Conservation (phyloP, 1,140 invertebrate species). For the Pinna nobilis region DNA sequence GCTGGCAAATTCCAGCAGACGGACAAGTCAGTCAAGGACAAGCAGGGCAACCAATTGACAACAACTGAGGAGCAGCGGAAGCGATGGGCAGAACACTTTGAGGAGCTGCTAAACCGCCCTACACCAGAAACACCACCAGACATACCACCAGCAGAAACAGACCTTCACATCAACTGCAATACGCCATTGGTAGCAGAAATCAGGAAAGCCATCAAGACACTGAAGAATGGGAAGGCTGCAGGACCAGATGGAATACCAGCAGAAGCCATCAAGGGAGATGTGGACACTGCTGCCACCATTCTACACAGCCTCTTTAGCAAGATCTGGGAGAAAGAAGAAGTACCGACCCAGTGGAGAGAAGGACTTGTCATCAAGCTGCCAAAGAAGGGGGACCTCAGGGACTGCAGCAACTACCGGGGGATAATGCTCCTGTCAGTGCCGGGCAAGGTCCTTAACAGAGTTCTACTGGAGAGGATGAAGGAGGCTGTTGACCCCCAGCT, state of each 20-base stretch:
- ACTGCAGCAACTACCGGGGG: slow-evolving; percentile 10
- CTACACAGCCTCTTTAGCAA: too few species aligned
- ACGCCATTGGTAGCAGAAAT: slow-evolving; percentile 11
- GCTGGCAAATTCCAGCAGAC: neutral
- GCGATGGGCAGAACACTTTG: slow-evolving; percentile 47
- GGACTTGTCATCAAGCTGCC: slow-evolving; percentile 28
- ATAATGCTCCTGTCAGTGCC: slow-evolving; percentile 1
- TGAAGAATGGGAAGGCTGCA: slow-evolving; percentile 20
- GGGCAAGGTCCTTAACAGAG: slow-evolving; percentile 12
- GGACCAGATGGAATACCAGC: slow-evolving; percentile 34
- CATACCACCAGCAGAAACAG: slow-evolving; percentile 19
- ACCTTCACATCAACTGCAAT: slow-evolving; percentile 29
- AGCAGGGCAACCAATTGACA: slow-evolving; percentile 18
- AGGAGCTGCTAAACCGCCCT: slow-evolving; percentile 41
- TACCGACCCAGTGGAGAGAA: slow-evolving; percentile 13
- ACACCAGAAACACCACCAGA: slow-evolving; percentile 18
- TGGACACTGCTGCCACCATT: neutral
- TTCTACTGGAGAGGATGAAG: slow-evolving; percentile 36
- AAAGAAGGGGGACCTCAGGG: slow-evolving; percentile 29
- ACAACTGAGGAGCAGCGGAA: slow-evolving; percentile 27
- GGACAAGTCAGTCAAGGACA: slow-evolving; percentile 20
- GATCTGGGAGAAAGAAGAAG: slow-evolving; percentile 14
- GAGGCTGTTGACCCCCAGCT: slow-evolving; percentile 23
- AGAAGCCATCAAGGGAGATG: slow-evolving; percentile 18
- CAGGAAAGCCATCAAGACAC: slow-evolving; percentile 12